phyloP scores from a whole-genome alignment of 1,140 invertebrate genomes.

The Drosophila biarmipes region DNA sequence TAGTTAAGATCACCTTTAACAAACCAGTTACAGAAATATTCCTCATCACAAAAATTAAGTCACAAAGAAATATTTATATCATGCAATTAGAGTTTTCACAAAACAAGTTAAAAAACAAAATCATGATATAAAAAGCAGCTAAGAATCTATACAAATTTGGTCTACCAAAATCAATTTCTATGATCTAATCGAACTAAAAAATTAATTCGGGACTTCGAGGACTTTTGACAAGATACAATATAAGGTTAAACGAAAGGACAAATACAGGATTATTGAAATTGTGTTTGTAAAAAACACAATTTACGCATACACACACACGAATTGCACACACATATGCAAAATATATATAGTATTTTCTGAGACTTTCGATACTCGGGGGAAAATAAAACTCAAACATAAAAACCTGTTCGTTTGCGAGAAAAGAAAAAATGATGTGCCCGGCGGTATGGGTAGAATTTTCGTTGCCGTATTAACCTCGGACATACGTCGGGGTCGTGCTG shows the following conservation, averaged over 20 bases:
- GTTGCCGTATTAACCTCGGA: conserved; percentile 94
- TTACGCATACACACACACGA: conserved; percentile 23
- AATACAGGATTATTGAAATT: conserved; percentile 42
- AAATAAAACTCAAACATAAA: conserved; percentile 73
- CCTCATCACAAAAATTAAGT: not conserved
- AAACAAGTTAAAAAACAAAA: conserved; percentile 28
- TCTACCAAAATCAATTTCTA: conserved; percentile 18
- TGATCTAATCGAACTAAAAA: conserved; percentile 37
- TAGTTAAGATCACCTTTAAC: not conserved
- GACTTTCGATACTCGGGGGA: conserved; percentile 17
- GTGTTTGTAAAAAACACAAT: conserved; percentile 12
- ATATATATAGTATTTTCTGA: conserved; percentile 7
- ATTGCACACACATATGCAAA: conserved; percentile 32
- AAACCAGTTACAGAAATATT: not conserved
- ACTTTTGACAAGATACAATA: conserved; percentile 40
- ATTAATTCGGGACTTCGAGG: conserved; percentile 13
- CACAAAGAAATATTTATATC: conserved; percentile 12
- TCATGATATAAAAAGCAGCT: conserved; percentile 31
- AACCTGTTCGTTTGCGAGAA: conserved; percentile 97
- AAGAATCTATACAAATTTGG: conserved; percentile 21
- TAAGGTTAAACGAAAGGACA: conserved; percentile 54
- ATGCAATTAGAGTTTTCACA: conserved; percentile 45
- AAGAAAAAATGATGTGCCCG: conserved; percentile 97
- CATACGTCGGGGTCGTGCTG: conserved; percentile 94
- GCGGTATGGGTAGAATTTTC: conserved; percentile 97